Conservation (phyloP, 2,797 vertebrate species). For the Myotis vivesi region DNA sequence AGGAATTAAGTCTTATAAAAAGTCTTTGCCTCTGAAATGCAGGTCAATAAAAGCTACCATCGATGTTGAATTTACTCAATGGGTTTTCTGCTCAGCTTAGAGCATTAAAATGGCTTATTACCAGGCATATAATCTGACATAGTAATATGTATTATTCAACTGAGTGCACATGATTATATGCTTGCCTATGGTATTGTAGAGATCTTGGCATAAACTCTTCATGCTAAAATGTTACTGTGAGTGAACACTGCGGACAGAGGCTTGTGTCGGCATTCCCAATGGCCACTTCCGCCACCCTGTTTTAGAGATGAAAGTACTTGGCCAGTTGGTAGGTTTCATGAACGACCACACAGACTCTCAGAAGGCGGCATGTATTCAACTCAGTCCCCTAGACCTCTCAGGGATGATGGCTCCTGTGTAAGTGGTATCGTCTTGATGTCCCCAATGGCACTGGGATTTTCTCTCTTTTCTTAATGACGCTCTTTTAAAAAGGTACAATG, state of each 20-base stretch:
- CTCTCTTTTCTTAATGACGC: constrained; percentile 66
- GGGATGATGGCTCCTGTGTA: constrained; percentile 66
- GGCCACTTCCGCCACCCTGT: constrained; percentile 59
- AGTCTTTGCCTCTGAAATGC: constrained; percentile 78
- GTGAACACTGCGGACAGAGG: constrained; percentile 73
- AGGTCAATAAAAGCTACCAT: constrained; percentile 76
- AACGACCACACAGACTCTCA: constrained; percentile 72
- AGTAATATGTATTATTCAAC: constrained; percentile 75
- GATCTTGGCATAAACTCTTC: constrained; percentile 80
- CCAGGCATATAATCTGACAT: constrained; percentile 75
- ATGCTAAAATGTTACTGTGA: constrained; percentile 81
- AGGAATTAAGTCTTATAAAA: constrained; percentile 77
- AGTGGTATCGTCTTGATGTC: constrained; percentile 67
- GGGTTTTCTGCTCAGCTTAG: constrained; percentile 66
- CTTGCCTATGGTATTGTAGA: constrained; percentile 79
- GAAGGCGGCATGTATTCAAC: constrained; percentile 60
- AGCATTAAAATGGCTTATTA: constrained; percentile 79
- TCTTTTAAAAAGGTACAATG: constrained; percentile 68
- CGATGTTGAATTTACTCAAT: constrained; percentile 68
- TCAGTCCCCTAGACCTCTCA: constrained; percentile 74
- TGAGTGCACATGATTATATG: constrained; percentile 76
- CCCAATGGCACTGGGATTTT: constrained; percentile 67
- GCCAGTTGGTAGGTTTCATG: constrained; percentile 63
- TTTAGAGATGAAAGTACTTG: constrained; percentile 73
- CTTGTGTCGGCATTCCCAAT: constrained; percentile 64